Base-by-base conservation (phyloP, 2,797 vertebrate genomes). In the Rhodeus uyekii region DNA sequence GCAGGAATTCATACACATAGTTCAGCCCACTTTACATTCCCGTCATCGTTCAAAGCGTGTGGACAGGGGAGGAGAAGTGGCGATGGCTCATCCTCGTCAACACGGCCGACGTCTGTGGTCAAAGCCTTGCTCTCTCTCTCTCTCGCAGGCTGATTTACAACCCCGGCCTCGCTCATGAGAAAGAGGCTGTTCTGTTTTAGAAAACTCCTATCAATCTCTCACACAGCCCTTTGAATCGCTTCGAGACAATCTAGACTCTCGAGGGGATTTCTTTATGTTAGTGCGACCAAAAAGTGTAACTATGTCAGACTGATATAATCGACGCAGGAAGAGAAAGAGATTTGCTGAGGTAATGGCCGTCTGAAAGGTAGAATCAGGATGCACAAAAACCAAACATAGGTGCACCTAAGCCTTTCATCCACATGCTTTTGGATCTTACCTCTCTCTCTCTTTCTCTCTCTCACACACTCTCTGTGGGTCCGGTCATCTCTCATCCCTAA, bases 401-500 rank as follows among this genome's bases (percentile, higher is more conserved):
- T 58, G 53, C 24, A 71, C 12, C 34, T 22, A 78, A 63, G 22
- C 63, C 80, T 89, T 90, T 91, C 79, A 84, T 44, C 29, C 32
- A 53, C n/a, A 42, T 68, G 44, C 39, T 24, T 53, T 42, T 64
- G n/a, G 65, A 82, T 87, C 87, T 76, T 82, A 42, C n/a, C 71
- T 61, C 71, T 55, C 27, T 80, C 74, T 79, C 75, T 74, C 78
- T 76, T 85, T 32, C 42, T 39, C 85, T 80, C 78, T 86, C 85
- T 42, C 14, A 55, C 85, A 36, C 14, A 55, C 67, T 44, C 27
- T 50, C 39, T 67, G 55, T 8, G 32, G 38, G 80, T 89, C 78
- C 73, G 69, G 71, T 67, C 19, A 76, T 76, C 80, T 42, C 65
- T 82, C 39, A 75, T 74, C 42, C 83, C 73, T 90, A 89, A 92